Base-by-base conservation (phyloP, 2,888 invertebrate species). In the Pyrrhosoma nymphula region DNA sequence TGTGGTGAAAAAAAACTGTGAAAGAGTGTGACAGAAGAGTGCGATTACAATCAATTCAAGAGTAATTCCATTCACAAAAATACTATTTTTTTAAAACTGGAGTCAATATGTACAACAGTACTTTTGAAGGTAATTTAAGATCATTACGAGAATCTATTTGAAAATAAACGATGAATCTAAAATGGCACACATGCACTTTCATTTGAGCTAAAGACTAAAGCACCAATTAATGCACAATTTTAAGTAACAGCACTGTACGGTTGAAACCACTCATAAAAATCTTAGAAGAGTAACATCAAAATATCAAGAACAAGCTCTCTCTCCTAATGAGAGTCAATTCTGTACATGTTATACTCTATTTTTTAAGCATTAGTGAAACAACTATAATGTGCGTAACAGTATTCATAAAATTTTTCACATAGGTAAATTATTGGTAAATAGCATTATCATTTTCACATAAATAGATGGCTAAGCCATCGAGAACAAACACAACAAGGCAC, bases 401-500 rank as follows among this genome's bases (percentile, higher is more conserved):
- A 16, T 18, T 23, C 1, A 35, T 82, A 82, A 82, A 82, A 82
- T 35, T 82, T 35, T 35, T 35, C 12, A 30, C n/a, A 35, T 8
- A 82, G 18, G 16, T 35, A 82, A 82, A 82, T 82, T 14, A 30
- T 35, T 30, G 82, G 82, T 12, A 82, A 82, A 30, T n/a, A 6
- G 82, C 18, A 82, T 16, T 14, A 35, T 20, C n/a, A n/a, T n/a
- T 82, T 82, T 35, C 18, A 82, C 82, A 82, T 16, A 82, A 82
- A 82, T 30, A 23, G 1, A 82, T 82, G 30, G 82, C 82, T 82
- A 82, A 18, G 14, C 82, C 82, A 82, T 35, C 82, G 35, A 14
- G 35, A 82, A 82, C 35, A 82, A 82, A 35, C 82, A 82, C 35
- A 82, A 82, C 82, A 82, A 82, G 82, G 82, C 82, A 82, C 82